These are phyloP conservation scores for Ceratitis capitata DNA, from an alignment of 1,140 invertebrate species.

Conservation along the genomic window DNA sequence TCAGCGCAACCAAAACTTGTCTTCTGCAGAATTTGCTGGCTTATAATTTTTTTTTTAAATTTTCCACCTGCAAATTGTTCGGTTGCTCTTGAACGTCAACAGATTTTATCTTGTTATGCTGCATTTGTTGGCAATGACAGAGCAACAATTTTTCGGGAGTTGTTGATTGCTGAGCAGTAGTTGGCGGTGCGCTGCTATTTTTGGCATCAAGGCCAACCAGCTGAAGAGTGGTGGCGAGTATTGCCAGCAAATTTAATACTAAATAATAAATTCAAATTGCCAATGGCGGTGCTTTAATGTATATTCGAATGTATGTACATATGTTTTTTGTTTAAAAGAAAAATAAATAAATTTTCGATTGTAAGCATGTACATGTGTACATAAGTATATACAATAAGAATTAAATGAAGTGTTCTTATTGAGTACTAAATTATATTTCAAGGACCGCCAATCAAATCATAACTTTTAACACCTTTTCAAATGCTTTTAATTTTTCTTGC, in stretches of 20 bases:
- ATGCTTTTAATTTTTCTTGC: not conserved
- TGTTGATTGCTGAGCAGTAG: not conserved
- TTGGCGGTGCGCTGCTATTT: too few relatives aligned
- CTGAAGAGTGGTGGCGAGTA: not conserved
- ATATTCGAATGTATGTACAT: too few relatives aligned
- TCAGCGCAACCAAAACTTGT: not conserved
- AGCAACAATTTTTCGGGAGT: not conserved
- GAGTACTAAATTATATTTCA: not conserved
- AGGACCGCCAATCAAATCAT: not conserved
- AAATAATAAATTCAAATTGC: not conserved
- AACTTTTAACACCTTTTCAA: not conserved
- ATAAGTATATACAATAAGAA: not conserved
- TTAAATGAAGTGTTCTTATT: not conserved
- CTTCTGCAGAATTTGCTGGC: not conserved
- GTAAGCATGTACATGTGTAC: not conserved
- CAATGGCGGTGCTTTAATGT: too few relatives aligned
- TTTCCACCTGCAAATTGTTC: not conserved
- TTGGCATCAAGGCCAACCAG: not conserved
- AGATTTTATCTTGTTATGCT: not conserved
- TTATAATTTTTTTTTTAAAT: not conserved
- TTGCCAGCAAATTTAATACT: not conserved
- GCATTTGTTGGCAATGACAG: conserved; percentile 10
- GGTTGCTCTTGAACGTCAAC: conserved; percentile 24
- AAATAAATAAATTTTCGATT: not conserved
- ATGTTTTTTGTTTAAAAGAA: not conserved